Evolutionary conservation across 2,113 vertebrate genomes (phyloP).

Genomic region (Progne subis): DNA sequence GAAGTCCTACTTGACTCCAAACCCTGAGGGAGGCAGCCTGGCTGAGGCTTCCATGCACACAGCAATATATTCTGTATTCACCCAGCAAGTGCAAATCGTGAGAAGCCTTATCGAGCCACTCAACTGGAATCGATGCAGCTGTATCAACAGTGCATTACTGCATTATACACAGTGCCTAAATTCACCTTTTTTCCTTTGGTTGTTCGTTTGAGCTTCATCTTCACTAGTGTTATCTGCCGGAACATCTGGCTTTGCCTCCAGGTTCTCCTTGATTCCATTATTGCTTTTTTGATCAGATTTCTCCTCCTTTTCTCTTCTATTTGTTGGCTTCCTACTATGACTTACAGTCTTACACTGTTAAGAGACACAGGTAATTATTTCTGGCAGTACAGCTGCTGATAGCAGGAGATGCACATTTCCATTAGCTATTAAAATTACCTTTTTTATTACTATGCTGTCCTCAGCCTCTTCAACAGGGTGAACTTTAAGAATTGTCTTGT

Average conservation of each 20-base stretch:
- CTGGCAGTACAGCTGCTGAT: neutral
- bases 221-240: slow-evolving; percentile 72
- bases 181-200: slow-evolving; percentile 86
- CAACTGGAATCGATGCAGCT: neutral
- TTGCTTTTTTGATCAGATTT: slow-evolving; percentile 81
- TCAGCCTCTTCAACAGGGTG: neutral
- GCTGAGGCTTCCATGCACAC: neutral
- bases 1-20: neutral
- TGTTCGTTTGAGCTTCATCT: slow-evolving; percentile 77
- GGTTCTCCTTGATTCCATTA: slow-evolving; percentile 88
- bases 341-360: slow-evolving; percentile 81
- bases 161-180: neutral
- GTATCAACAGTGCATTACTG: neutral
- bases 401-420: neutral
- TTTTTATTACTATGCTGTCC: neutral
- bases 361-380: slow-evolving; percentile 55
- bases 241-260: slow-evolving; percentile 75
- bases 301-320: slow-evolving; percentile 81
- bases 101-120: neutral
- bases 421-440: neutral
- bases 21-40: neutral
- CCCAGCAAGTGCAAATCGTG: neutral
- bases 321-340: slow-evolving; percentile 78
- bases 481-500: neutral
- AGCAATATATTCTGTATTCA: neutral